Percentiles rank a stretch among this genome's conserved stretches.
phyloP scores from a whole-genome alignment of 2,888 invertebrate species.

The Thumatha senex region DNA sequence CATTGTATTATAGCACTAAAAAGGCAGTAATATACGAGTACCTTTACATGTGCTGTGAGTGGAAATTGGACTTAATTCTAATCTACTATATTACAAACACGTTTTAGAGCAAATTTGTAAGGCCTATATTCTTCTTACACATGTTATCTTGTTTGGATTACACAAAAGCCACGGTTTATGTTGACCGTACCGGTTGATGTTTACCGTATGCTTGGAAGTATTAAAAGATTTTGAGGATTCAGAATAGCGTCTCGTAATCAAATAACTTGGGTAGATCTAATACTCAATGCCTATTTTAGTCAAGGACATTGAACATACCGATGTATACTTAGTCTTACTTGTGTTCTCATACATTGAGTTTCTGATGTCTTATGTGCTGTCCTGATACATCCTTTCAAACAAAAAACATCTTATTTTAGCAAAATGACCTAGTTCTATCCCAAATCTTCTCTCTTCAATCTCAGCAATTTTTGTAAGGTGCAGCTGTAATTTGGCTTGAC shows the following conservation, averaged over 20 bases:
- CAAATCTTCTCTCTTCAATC: too few relatives aligned
- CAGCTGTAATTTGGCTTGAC: too few relatives aligned
- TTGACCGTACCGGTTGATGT: constrained; percentile 21
- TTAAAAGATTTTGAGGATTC: constrained; percentile 23
- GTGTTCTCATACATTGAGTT: too few relatives aligned
- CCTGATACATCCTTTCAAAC: too few relatives aligned
- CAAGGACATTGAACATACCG: not conserved
- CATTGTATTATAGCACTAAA: too few relatives aligned
- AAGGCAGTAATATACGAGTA: too few relatives aligned
- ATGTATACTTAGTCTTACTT: too few relatives aligned
- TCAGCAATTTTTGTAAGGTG: too few relatives aligned
- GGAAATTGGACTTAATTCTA: not conserved
- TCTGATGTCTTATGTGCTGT: too few relatives aligned
- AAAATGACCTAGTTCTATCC: too few relatives aligned
- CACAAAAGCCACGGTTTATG: constrained; percentile 30
- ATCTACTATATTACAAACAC: not conserved
- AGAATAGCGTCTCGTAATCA: constrained; percentile 13
- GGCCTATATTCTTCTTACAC: constrained; percentile 15
- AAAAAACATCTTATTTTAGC: too few relatives aligned
- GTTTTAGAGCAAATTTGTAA: constrained; percentile 6
- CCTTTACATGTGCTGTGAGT: too few relatives aligned
- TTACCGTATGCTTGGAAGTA: constrained; percentile 13
- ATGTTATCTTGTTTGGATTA: constrained; percentile 29
- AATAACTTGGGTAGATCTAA: constrained; percentile 13
- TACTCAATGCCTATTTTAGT: not conserved